Evolutionary conservation across 2,113 vertebrate genomes (phyloP), one percentile per base, ranked within the genome.

Genomic region (Benitochromis conjunctus): DNA sequence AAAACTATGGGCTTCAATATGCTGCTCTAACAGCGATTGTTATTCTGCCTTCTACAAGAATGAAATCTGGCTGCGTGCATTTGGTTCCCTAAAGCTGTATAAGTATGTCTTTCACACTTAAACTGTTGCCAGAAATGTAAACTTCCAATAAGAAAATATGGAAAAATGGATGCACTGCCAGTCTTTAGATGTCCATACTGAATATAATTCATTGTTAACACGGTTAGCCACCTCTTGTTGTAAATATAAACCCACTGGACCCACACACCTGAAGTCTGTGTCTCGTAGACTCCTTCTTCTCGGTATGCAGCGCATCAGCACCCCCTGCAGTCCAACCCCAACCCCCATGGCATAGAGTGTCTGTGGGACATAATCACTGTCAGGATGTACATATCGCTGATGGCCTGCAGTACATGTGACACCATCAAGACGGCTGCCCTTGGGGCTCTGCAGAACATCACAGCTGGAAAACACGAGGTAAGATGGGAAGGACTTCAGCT

Each of bases 381-480:
- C 29, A 96, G 98, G 82, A 98, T 98, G 96, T 99, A 99, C 86
- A 90, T 99, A 92, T 99, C 98, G 1, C 95, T 99, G 81, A 96
- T 99, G n/a, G 98, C 97, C 69, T 96, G 97, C 89, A 98, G 98
- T 79, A 90, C 82, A 64, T 95, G 96, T 11, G 97, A 94, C 81
- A 92, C 94, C 88, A 99, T 97, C 0, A 97, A 97, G 92, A 97
- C 98, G 84, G 98, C 97, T 1, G 97, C 98, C 2, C 78, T 98
- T 13, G 98, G 98, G 43, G 97, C 98, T 0, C 96, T 99, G 80
- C 98, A 98, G 95, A 99, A 99, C 94, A 97, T 99, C 94, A 99
- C 99, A 0, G 97, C 97, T 1, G 97, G 97, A 55, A 97, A 81
- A 2, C 97, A 97, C 82, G 92, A 89, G 46, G 99, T 99, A 94